phyloP scores from a whole-genome alignment of 2,797 vertebrate species.

The Hypotaenidia philippensis region DNA sequence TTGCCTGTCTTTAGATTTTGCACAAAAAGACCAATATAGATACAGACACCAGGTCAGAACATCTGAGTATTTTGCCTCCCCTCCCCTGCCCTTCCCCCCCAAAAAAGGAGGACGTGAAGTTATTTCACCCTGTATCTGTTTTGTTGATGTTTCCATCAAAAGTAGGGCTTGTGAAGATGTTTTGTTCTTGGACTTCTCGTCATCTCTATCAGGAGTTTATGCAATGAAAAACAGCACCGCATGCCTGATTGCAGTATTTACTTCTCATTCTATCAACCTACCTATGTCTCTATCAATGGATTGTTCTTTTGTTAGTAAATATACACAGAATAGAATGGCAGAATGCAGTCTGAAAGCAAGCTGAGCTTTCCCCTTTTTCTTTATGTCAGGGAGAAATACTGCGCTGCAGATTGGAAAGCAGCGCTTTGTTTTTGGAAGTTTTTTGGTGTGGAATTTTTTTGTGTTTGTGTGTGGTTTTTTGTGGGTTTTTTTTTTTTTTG shows the following conservation, averaged over 20 bases:
- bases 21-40: neutral
- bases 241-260: neutral
- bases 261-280: neutral
- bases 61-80: neutral
- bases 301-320: neutral
- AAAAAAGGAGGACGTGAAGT: too few species aligned
- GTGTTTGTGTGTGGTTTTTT: too few species aligned
- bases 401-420: neutral
- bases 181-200: neutral
- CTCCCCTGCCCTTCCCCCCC: accelerated
- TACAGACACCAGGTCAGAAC: neutral
- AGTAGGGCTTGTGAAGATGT: neutral
- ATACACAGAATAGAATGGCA: neutral
- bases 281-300: accelerated
- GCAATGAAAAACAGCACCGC: neutral
- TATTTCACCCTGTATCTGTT: neutral
- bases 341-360: neutral
- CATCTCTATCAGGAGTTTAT: neutral
- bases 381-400: neutral
- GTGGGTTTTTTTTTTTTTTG: neutral
- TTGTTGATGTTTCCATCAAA: neutral
- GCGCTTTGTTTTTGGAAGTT: neutral
- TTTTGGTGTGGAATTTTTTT: neutral
- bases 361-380: neutral
- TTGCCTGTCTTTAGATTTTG: neutral